Conservation (phyloP, 2,113 vertebrate genomes). For the Pleuronectes platessa region DNA sequence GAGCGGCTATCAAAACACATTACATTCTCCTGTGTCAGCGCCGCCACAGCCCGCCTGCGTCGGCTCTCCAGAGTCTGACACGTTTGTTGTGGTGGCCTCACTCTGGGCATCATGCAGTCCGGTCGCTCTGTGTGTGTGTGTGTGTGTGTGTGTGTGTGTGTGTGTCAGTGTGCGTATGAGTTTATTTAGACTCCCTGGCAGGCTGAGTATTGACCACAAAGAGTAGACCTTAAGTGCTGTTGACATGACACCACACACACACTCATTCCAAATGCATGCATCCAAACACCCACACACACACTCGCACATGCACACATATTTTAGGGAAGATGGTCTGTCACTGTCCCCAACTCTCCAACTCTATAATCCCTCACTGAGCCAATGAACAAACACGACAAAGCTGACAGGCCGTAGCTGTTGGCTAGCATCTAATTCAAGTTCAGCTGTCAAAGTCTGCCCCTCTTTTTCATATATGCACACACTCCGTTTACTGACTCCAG, state of each 20-base stretch:
- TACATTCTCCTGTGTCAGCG: constrained; percentile 34
- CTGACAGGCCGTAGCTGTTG: constrained; percentile 21
- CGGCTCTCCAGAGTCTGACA: background rate
- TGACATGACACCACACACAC: background rate
- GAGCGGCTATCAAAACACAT: constrained; percentile 54
- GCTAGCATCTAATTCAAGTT: constrained; percentile 5
- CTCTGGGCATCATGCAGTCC: constrained; percentile 13
- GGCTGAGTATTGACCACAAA: constrained; percentile 8
- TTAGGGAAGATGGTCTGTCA: constrained; percentile 12
- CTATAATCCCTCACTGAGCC: constrained; percentile 24
- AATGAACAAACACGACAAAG: constrained; percentile 35
- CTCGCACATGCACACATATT: background rate
- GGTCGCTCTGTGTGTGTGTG: background rate
- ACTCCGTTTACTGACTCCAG: no score
- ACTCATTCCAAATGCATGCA: background rate
- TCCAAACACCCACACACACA: background rate
- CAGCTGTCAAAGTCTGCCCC: background rate
- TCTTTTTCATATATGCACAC: background rate
- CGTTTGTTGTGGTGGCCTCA: constrained; percentile 35
- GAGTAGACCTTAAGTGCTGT: background rate
- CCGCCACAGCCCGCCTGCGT: background rate
- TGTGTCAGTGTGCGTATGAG: background rate
- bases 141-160: background rate
- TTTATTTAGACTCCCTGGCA: constrained; percentile 25
- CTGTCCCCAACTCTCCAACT: background rate